Evolutionary conservation across 2,113 vertebrate species (phyloP), one percentile per base, ranked within the genome.

Genomic region (Entomyzon cyanotis): DNA sequence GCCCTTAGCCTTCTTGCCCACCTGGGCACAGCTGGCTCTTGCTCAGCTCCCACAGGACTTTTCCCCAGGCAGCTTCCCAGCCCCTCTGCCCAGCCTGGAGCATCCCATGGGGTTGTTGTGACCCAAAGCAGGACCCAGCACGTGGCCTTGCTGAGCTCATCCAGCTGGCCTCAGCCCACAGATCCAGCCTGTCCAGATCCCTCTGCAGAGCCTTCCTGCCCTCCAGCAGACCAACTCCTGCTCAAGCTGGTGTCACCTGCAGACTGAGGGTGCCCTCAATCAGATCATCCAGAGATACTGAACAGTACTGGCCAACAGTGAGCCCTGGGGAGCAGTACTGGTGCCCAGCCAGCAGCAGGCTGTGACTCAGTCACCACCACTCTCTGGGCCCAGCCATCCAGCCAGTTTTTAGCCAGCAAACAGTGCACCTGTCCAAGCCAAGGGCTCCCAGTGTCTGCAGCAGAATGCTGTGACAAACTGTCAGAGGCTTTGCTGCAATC

Each of bases 91-190:
- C 78, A 82, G 33, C 55, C 55, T 47, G 78, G 8, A 68, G 53
- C 30, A 21, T 2, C 12, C 2, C 55, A 9, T 3, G 47, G 25
- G 39, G 4, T 3, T 17, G 21, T 0, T 41, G 78, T 19, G 14
- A 47, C 47, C 25, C 62, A 35, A 53, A 30, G 47, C 55, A 68
- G 70, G 30, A 41, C 20, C 39, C 33, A 59, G 28, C 33, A 67
- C 37, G 3, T 16, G 68, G 60, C 44, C 25, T 35, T 11, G 7
- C 2, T 67, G 52, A 49, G 6, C 20, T 21, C 15, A 58, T 1
- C 41, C 20, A 31, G 3, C 0, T 25, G 25, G 37, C 52, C 44
- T 28, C 10, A 24, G 12, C 5, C 27, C 58, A 44, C 3, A 9
- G 31, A 58, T 31, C 50, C 67, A 65, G 31, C 27, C 68, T 73